Base-by-base conservation (phyloP, 2,797 vertebrate genomes). In the Sebastes trivittatus region DNA sequence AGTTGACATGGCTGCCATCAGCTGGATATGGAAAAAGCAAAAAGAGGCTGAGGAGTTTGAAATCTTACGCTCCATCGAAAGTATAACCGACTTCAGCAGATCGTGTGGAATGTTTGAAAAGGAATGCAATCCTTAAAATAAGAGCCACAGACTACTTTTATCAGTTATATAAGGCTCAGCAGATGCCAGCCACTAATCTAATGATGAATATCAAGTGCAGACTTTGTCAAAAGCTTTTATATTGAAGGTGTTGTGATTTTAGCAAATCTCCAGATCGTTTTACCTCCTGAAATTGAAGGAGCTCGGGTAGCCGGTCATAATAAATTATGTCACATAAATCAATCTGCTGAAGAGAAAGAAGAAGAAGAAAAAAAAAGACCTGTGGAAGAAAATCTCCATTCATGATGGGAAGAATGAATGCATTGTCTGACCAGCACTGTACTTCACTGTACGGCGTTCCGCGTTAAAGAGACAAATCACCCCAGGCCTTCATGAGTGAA, bases 271-370 rank as follows among this genome's bases (percentile, higher is more conserved):
- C 38, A 80, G 90, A 91, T 93, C 85, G 80, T 89, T 92, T 93
- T 92, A 91, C 92, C 66, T 64, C 83, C 78, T 92, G 92, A 90
- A 91, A 94, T 87, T 77, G 89, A 89, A 92, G 90, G 80, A 84
- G 90, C 88, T 83, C 49, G 83, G 71, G 78, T 86, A 14, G 83
- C 82, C 80, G 92, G 90, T 88, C 91, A 89, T 92, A 92, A 92
- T 92, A 93, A 94, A 93, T 93, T 91, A 93, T 93, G 92, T 94
- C 93, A 89, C 88, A 92, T 92, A 90, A 93, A 94, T 94, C 91
- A 95, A 94, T 94, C 88, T 46, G 4, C 72, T 29, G 68, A 69
- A 85, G 60, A 73, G 71, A 52, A 74, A 62, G 55, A 25, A 27
- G 56, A 49, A 71, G 18, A 42, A 55, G 23, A 64, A 68, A 73